Conservation (phyloP, 2,113 vertebrate species). For the Scomber colias region DNA sequence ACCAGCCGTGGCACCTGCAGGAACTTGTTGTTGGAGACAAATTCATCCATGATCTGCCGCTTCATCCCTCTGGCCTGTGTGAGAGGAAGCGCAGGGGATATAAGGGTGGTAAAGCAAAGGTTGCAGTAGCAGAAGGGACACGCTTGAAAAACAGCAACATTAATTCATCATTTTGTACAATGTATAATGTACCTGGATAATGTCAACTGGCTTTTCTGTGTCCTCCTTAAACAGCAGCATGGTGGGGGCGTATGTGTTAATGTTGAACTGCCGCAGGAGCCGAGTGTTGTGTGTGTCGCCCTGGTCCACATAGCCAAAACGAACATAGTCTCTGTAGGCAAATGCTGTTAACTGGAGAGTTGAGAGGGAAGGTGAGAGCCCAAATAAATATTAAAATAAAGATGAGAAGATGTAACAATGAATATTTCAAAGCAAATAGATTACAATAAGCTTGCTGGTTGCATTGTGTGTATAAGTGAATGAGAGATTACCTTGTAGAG, state of each 20-base stretch:
- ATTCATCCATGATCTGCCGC: constrained; percentile 93
- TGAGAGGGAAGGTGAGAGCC: too few relatives aligned
- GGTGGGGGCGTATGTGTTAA: constrained; percentile 91
- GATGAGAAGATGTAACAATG: neutral
- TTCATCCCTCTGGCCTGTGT: constrained; percentile 91
- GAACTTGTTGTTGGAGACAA: constrained; percentile 95
- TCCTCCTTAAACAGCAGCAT: constrained; percentile 96
- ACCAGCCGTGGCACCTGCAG: constrained; percentile 91
- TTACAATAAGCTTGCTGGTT: neutral
- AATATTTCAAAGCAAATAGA: neutral
- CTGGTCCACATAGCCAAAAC: constrained; percentile 92
- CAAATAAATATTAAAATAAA: neutral
- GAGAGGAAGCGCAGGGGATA: neutral
- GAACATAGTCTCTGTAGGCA: constrained; percentile 91
- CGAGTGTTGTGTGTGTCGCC: constrained; percentile 80
- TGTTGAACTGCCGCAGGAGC: constrained; percentile 88
- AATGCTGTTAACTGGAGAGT: constrained; percentile 91
- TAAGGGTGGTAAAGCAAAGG: neutral
- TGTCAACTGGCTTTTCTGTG: constrained; percentile 86
- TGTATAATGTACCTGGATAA: constrained; percentile 89
- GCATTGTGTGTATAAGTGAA: neutral
- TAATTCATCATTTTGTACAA: neutral
- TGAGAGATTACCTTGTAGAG: constrained; percentile 90
- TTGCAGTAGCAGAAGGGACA: neutral
- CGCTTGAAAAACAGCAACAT: neutral